Evolutionary conservation across 2,113 vertebrate species (phyloP).

Genomic region (Shinisaurus crocodilurus): DNA sequence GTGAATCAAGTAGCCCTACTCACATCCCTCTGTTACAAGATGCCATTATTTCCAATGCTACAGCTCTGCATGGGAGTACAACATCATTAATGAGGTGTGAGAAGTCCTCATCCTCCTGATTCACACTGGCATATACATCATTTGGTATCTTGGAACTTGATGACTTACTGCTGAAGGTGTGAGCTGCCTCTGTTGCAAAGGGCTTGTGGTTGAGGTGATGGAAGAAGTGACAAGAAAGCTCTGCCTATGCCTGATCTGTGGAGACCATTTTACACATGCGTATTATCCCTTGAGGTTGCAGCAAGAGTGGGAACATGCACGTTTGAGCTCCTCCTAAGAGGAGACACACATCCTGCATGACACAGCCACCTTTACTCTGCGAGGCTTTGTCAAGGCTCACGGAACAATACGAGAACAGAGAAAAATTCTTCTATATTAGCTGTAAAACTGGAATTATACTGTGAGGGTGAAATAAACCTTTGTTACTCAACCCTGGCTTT

Average conservation of each 20-base stretch:
- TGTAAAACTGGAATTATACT: neutral
- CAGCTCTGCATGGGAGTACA: neutral
- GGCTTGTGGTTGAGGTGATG: neutral
- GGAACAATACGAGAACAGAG: neutral
- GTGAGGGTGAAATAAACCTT: neutral
- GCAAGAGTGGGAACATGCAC: neutral
- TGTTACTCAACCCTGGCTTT: neutral
- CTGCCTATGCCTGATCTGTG: neutral
- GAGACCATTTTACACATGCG: neutral
- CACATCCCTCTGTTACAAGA: neutral
- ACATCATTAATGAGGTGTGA: neutral
- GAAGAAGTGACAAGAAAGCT: neutral
- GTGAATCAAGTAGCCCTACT: too few relatives aligned
- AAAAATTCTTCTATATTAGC: neutral
- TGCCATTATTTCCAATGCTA: neutral
- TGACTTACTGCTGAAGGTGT: neutral
- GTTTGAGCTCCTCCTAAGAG: neutral
- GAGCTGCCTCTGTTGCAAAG: neutral
- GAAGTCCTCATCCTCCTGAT: slow-evolving; percentile 12
- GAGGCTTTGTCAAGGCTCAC: neutral
- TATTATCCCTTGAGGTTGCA: neutral
- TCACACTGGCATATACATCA: neutral
- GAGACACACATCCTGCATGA: neutral
- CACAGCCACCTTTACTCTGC: neutral
- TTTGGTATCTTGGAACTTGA: neutral